phyloP scores from a whole-genome alignment of 2,113 vertebrate genomes.

The Myxocyprinus asiaticus region DNA sequence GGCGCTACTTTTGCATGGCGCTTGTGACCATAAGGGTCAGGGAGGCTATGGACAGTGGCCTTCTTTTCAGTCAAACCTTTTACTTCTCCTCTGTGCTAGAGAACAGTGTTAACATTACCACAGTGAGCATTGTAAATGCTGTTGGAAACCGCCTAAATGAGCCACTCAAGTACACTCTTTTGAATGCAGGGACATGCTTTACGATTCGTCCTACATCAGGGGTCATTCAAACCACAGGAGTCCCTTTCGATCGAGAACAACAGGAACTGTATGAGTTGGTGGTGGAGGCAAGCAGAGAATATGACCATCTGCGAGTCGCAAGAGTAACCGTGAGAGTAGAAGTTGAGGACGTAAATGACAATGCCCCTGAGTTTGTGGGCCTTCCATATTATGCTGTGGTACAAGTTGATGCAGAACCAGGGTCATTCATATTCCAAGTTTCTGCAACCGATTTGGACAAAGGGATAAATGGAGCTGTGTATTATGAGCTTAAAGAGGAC shows the following conservation, averaged over 20 bases:
- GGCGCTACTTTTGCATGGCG: constrained; percentile 86
- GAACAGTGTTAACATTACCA: constrained; percentile 83
- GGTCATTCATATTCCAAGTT: constrained; percentile 86
- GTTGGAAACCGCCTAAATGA: constrained; percentile 91
- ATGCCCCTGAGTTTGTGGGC: constrained; percentile 86
- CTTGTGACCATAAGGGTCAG: constrained; percentile 84
- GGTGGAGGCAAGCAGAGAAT: constrained; percentile 89
- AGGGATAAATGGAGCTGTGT: constrained; percentile 86
- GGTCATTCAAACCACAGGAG: constrained; percentile 87
- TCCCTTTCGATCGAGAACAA: constrained; percentile 91
- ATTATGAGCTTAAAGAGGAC: constrained; percentile 83
- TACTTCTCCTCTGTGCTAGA: constrained; percentile 87
- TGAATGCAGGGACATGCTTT: constrained; percentile 93
- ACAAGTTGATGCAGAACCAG: constrained; percentile 89
- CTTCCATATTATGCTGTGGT: constrained; percentile 95
- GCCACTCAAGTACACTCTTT: constrained; percentile 87
- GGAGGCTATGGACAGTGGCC: constrained; percentile 89
- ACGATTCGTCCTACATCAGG: constrained; percentile 88
- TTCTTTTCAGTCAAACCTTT: constrained; percentile 83
- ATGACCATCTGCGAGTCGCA: constrained; percentile 85
- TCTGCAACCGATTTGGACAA: constrained; percentile 87
- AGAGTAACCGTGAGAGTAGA: constrained; percentile 87
- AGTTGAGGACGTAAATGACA: constrained; percentile 94
- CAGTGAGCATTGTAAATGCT: constrained; percentile 85
- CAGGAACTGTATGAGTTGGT: constrained; percentile 87